phyloP scores from a whole-genome alignment of 2,888 invertebrate genomes.

The Aquatica leii region DNA sequence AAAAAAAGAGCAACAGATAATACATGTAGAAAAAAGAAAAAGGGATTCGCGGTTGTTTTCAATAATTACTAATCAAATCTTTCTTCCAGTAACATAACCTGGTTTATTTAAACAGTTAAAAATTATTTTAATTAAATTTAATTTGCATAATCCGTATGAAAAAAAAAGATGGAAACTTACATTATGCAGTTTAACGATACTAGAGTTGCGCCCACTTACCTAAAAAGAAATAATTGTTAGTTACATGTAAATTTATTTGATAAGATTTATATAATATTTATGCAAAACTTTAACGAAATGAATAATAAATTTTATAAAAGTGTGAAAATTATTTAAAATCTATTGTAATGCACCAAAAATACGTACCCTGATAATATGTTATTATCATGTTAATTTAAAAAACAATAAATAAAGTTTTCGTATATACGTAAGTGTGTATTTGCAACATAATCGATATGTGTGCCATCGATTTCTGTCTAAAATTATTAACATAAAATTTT shows the following conservation, averaged over 20 bases:
- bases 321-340: too few relatives aligned
- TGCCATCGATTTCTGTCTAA: too few relatives aligned
- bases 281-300: too few relatives aligned
- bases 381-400: too few relatives aligned
- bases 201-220: slow-evolving; percentile 19
- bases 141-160: slow-evolving; percentile 22
- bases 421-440: too few relatives aligned
- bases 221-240: slow-evolving; percentile 18
- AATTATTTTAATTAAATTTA: slow-evolving; percentile 29
- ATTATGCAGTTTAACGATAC: not conserved
- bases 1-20: slow-evolving; percentile 7
- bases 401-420: too few relatives aligned
- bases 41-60: not conserved
- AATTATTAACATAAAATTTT: too few relatives aligned
- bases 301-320: too few relatives aligned
- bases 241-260: not conserved
- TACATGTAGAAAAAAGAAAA: not conserved
- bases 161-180: slow-evolving; percentile 22
- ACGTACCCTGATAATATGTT: too few relatives aligned
- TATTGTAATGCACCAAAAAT: too few relatives aligned
- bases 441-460: too few relatives aligned
- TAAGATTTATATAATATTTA: not conserved
- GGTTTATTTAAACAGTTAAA: slow-evolving; percentile 30
- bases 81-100: slow-evolving; percentile 26
- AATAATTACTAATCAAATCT: slow-evolving; percentile 30